phyloP scores from a whole-genome alignment of 2,888 invertebrate species.

The Colostygia pectinataria region DNA sequence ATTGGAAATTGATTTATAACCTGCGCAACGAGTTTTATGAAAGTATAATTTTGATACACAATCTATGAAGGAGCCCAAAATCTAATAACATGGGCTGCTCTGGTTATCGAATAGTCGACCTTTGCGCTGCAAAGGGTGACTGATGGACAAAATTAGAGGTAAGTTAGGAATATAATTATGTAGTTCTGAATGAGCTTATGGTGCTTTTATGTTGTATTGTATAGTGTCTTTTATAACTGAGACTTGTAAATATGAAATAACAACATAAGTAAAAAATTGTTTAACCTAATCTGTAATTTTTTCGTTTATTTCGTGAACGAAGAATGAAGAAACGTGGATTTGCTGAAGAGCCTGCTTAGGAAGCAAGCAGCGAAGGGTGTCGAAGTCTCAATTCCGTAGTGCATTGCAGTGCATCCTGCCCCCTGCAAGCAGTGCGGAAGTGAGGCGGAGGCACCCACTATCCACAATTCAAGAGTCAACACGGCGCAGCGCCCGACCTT shows the following conservation, averaged over 20 bases:
- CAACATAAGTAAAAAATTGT: too few species aligned
- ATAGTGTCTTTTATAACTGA: too few species aligned
- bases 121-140: too few species aligned
- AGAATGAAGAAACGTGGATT: conserved; percentile 29
- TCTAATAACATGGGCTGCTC: too few species aligned
- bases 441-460: conserved; percentile 86
- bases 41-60: not conserved
- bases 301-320: not conserved
- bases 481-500: conserved; percentile 21
- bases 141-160: too few species aligned
- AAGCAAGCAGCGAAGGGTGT: conserved; percentile 65
- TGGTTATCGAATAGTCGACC: too few species aligned
- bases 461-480: conserved; percentile 48
- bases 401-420: conserved; percentile 94
- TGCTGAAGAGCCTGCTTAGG: conserved; percentile 15
- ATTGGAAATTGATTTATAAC: conserved; percentile 26
- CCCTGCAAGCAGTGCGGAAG: conserved; percentile 97
- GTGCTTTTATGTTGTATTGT: too few species aligned
- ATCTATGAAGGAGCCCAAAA: not conserved
- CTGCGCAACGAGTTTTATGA: not conserved
- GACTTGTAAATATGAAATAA: too few species aligned
- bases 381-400: conserved; percentile 96
- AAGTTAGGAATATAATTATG: too few species aligned
- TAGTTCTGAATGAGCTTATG: too few species aligned
- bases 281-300: too few species aligned